phyloP scores from a whole-genome alignment of 2,888 invertebrate genomes.

The Conus canariensis region DNA sequence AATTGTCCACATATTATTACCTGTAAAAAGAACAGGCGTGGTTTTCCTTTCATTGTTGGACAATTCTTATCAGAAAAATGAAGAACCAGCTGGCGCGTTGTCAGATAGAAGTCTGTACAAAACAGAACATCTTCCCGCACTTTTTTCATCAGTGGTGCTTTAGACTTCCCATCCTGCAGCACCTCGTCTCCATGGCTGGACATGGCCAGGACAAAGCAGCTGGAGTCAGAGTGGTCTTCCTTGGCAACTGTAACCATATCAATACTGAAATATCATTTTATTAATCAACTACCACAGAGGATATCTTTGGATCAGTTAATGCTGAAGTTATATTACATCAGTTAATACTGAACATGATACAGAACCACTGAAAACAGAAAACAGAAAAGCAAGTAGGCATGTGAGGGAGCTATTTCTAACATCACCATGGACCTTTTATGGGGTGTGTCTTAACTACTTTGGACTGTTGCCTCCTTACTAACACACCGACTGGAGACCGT shows the following conservation, averaged over 20 bases:
- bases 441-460: too few species aligned
- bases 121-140: constrained; percentile 58
- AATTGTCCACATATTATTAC: constrained; percentile 72
- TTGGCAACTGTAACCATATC: constrained; percentile 82
- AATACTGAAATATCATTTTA: background rate
- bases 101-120: constrained; percentile 54
- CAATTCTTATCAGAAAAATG: constrained; percentile 85
- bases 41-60: constrained; percentile 91
- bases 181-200: constrained; percentile 93
- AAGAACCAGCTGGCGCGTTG: constrained; percentile 80
- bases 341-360: too few species aligned
- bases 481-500: too few species aligned
- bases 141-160: constrained; percentile 88
- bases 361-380: background rate
- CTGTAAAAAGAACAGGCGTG: constrained; percentile 86
- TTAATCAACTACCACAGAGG: too few species aligned
- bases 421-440: too few species aligned
- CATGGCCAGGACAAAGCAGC: constrained; percentile 90
- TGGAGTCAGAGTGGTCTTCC: constrained; percentile 88
- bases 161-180: constrained; percentile 87
- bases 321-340: too few species aligned
- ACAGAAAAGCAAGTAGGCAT: background rate
- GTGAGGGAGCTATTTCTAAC: too few species aligned
- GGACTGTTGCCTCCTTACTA: too few species aligned
- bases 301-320: too few species aligned